These are phyloP conservation scores for Streptopelia turtur DNA, from an alignment of 2,797 vertebrate species.

Conservation along the genomic window DNA sequence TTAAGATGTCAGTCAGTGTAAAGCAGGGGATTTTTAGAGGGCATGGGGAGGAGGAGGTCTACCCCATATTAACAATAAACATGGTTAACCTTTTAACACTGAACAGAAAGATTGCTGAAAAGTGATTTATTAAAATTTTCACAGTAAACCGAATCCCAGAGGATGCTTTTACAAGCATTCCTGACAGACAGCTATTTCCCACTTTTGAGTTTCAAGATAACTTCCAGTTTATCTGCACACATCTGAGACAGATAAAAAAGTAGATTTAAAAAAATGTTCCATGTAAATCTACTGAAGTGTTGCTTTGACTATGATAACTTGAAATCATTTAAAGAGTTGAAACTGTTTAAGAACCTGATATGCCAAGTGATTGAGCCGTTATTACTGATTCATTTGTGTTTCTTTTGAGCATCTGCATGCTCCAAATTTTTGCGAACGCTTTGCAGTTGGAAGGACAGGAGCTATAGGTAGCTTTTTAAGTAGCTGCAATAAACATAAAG, in stretches of 20 bases:
- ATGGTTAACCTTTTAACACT: background rate
- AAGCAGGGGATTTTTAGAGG: background rate
- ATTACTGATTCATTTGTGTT: background rate
- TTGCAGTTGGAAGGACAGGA: background rate
- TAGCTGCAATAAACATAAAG: background rate
- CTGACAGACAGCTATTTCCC: background rate
- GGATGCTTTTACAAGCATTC: slow-evolving; percentile 1
- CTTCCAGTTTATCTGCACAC: background rate
- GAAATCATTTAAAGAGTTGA: background rate
- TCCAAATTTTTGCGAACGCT: background rate
- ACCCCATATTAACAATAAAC: background rate
- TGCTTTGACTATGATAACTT: background rate
- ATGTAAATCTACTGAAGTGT: background rate
- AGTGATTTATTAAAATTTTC: background rate
- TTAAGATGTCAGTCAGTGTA: background rate
- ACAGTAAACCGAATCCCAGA: background rate
- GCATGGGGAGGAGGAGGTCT: background rate
- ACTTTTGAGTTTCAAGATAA: background rate
- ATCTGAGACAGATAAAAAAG: background rate
- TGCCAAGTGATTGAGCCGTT: background rate
- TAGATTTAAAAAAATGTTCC: background rate
- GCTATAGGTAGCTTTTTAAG: background rate
- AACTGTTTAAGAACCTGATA: background rate
- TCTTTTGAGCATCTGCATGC: background rate
- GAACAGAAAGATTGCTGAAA: background rate